These are phyloP conservation scores for Patiria pectinifera DNA, from an alignment of 53 echinoderm and acorn worm genomes.

Conservation along the genomic window DNA sequence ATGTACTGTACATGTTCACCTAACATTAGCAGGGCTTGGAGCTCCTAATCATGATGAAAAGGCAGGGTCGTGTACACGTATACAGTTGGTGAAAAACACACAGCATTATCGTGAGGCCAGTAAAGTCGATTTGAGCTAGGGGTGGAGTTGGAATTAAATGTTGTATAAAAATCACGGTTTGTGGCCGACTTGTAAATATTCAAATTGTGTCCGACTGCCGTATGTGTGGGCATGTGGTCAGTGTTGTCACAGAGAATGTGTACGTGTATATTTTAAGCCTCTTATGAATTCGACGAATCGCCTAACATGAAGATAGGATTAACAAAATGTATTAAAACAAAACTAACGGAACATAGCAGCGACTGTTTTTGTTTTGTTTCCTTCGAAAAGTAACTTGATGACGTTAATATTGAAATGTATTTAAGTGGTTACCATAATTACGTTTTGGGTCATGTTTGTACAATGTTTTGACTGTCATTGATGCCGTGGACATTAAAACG, in stretches of 20 bases:
- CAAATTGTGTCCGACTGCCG: constrained; percentile 54
- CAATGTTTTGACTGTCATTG: constrained; percentile 65
- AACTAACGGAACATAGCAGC: constrained; percentile 36
- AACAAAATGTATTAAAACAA: constrained; percentile 32
- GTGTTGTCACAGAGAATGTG: constrained; percentile 15
- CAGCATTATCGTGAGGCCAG: no score
- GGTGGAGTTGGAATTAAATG: neutral
- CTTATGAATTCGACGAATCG: constrained; percentile 20
- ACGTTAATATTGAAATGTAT: constrained; percentile 56
- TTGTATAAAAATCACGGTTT: constrained; percentile 2
- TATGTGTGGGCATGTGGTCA: constrained; percentile 4
- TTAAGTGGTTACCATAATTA: constrained; percentile 42
- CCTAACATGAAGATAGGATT: constrained; percentile 8
- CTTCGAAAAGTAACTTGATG: constrained; percentile 43
- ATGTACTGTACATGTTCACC: no score
- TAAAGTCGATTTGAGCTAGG: neutral
- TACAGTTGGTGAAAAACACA: no score
- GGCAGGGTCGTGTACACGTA: no score
- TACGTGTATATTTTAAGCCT: neutral
- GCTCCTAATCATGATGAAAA: no score
- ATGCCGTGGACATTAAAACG: constrained; percentile 61
- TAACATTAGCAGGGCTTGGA: no score
- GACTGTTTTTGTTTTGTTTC: constrained; percentile 34
- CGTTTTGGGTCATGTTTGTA: constrained; percentile 62
- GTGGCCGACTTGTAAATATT: constrained; percentile 31